Evolutionary conservation across 2,797 vertebrate genomes (phyloP).

Genomic region (Cichlasoma orientale): DNA sequence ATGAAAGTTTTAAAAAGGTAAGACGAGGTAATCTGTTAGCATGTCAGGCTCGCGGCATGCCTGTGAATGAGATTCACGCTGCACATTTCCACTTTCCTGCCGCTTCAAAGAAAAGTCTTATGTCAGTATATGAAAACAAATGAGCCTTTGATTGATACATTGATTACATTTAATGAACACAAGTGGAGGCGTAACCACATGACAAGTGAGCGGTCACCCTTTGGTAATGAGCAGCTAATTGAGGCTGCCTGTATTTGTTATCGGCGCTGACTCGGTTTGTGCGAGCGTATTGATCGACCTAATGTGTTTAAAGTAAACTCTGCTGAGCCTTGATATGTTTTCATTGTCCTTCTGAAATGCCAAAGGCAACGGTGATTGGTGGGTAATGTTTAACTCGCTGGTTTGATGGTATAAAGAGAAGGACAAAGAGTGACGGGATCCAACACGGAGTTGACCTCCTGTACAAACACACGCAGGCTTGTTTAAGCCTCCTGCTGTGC

Average conservation of each 20-base stretch:
- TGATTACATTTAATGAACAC: constrained; percentile 60
- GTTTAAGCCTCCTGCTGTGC: constrained; percentile 51
- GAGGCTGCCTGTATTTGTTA: constrained; percentile 4
- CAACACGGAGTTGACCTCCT: constrained; percentile 12
- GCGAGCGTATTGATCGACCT: constrained; percentile 42
- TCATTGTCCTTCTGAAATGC: constrained; percentile 16
- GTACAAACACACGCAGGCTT: constrained; percentile 3
- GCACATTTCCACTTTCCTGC: neutral
- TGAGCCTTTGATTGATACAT: constrained; percentile 48
- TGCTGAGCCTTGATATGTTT: constrained; percentile 14
- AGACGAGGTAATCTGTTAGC: fast-evolving
- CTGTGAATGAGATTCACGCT: neutral
- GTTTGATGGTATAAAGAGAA: neutral
- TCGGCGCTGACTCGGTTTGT: neutral
- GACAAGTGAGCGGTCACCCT: constrained; percentile 31
- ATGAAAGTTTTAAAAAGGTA: fast-evolving
- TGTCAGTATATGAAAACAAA: constrained; percentile 17
- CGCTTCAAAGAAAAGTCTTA: neutral
- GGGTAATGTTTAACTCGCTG: constrained; percentile 17
- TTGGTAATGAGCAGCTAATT: constrained; percentile 52
- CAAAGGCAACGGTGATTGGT: constrained; percentile 11
- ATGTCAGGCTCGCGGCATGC: neutral
- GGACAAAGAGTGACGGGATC: constrained; percentile 24
- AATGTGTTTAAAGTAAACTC: constrained; percentile 35
- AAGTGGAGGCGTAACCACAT: constrained; percentile 27